A percentile compares a stretch with the other conserved stretches of the same genome.
Conservation (phyloP, 1,140 invertebrate species). For the Calosoma granatense region DNA sequence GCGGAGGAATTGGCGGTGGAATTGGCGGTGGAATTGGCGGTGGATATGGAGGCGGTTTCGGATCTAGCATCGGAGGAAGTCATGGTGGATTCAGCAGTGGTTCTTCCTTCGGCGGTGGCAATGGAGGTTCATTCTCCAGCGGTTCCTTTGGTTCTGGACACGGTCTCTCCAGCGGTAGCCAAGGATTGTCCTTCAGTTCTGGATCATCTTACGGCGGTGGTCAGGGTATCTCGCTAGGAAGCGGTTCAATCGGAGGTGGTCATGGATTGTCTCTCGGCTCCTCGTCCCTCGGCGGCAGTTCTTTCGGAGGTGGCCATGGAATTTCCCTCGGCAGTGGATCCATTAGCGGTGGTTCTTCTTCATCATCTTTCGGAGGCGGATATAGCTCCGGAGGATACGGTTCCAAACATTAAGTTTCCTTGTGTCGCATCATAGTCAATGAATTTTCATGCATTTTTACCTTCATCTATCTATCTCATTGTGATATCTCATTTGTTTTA, state of each 20-base stretch:
- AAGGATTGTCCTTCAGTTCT: too few species aligned
- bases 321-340: slow-evolving; percentile 1
- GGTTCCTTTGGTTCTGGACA: background rate
- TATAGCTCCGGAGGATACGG: background rate
- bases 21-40: slow-evolving; percentile 14
- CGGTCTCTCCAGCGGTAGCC: too few species aligned
- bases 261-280: background rate
- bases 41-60: slow-evolving; percentile 16
- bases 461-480: too few species aligned
- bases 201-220: background rate
- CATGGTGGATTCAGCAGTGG: slow-evolving; percentile 13
- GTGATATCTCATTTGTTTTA: too few species aligned
- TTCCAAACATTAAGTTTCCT: too few species aligned
- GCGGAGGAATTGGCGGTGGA: slow-evolving; percentile 15
- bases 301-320: background rate
- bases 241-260: background rate
- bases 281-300: background rate
- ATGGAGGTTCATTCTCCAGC: slow-evolving; percentile 4
- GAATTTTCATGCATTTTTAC: too few species aligned
- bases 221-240: slow-evolving; percentile 10
- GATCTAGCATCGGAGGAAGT: slow-evolving; percentile 13
- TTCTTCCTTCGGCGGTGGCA: background rate
- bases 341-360: slow-evolving; percentile 9
- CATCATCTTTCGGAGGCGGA: background rate
- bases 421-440: too few species aligned